phyloP scores from a whole-genome alignment of 1,140 invertebrate genomes.

The Ectropis grisescens region DNA sequence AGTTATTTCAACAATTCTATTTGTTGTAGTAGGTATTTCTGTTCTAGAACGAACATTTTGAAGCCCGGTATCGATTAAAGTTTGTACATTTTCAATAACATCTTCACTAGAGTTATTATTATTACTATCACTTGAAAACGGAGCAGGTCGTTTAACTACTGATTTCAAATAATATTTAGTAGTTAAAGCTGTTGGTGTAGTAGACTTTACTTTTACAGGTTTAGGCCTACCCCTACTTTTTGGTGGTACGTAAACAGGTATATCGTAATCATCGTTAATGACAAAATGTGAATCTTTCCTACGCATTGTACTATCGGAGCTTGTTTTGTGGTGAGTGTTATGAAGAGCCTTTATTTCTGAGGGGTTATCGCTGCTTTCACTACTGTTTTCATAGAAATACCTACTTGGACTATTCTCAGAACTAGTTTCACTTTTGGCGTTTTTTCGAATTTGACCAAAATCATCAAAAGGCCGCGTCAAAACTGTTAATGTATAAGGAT shows the following conservation, averaged over 20 bases:
- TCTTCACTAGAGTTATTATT: conserved; percentile 18
- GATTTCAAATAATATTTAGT: conserved; percentile 57
- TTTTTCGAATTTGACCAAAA: conserved; percentile 20
- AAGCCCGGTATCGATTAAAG: conserved; percentile 16
- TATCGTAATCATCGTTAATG: conserved; percentile 24
- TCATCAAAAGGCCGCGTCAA: conserved; percentile 38
- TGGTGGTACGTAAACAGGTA: conserved; percentile 14
- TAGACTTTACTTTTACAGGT: conserved; percentile 18
- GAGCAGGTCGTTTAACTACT: conserved; percentile 40
- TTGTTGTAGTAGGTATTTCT: conserved; percentile 2
- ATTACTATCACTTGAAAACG: conserved; percentile 19
- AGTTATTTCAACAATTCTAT: conserved; percentile 1
- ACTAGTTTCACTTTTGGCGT: not conserved
- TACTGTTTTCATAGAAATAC: conserved; percentile 22
- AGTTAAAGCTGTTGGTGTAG: conserved; percentile 18
- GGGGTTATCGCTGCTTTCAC: conserved; percentile 8
- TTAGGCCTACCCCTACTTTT: conserved; percentile 9
- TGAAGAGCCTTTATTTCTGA: conserved; percentile 7
- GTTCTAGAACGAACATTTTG: conserved; percentile 9
- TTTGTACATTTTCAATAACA: conserved; percentile 17
- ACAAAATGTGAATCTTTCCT: conserved; percentile 23
- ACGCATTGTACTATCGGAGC: too few relatives aligned
- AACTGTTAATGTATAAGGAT: conserved; percentile 56
- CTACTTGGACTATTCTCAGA: conserved; percentile 2
- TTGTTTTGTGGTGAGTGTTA: too few relatives aligned